Percentiles rank a stretch among this genome's conserved stretches.
Evolutionary conservation across 2,888 invertebrate species (phyloP).

Genomic region (Phyllotreta cruciferae): DNA sequence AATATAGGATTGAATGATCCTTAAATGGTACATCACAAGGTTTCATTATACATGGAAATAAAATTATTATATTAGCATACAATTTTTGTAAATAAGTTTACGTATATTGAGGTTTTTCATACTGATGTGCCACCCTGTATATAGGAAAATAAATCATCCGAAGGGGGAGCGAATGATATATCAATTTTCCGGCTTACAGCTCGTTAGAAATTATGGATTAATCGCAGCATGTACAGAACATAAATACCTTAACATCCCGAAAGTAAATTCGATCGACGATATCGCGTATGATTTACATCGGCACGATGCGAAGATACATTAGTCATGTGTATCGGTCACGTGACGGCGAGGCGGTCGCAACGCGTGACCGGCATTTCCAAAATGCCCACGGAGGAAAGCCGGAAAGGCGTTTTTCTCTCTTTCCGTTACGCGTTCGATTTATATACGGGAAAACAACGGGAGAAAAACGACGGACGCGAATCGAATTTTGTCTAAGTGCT

Average conservation of each 20-base stretch:
- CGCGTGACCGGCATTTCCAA: constrained; percentile 30
- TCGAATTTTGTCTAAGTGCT: constrained; percentile 12
- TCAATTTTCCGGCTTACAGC: constrained; percentile 22
- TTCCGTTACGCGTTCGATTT: constrained; percentile 24
- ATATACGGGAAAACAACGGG: constrained; percentile 16
- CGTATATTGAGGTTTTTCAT: too few species aligned
- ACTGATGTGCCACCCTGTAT: too few species aligned
- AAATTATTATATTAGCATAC: too few species aligned
- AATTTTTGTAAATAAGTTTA: too few species aligned
- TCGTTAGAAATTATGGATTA: constrained; percentile 28
- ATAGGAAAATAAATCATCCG: too few species aligned
- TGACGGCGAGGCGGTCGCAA: constrained; percentile 22
- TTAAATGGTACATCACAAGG: too few species aligned
- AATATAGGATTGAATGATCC: too few species aligned
- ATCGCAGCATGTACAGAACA: constrained; percentile 25
- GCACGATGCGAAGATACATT: constrained; percentile 22
- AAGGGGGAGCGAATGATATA: constrained; percentile 3
- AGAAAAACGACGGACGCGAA: not conserved
- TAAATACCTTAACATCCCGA: constrained; percentile 23
- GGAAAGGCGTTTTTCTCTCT: constrained; percentile 21
- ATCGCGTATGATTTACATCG: constrained; percentile 30
- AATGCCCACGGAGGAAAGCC: constrained; percentile 13
- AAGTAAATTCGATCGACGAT: constrained; percentile 29
- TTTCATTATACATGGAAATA: too few species aligned
- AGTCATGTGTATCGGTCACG: constrained; percentile 33